Evolutionary conservation across 2,113 vertebrate genomes (phyloP).

Genomic region (Eulemur macaco): DNA sequence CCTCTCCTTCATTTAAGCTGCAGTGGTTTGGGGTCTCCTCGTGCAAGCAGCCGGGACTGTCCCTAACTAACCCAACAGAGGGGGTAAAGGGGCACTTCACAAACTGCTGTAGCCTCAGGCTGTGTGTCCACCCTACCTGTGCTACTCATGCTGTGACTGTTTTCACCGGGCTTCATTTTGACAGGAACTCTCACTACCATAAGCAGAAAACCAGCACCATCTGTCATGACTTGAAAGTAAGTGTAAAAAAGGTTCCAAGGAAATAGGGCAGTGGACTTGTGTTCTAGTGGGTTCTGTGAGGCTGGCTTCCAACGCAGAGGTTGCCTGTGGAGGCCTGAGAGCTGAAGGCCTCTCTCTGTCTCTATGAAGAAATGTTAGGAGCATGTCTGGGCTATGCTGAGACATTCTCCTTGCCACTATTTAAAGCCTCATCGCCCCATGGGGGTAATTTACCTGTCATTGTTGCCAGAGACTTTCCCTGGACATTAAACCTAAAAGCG

Average conservation of each 20-base stretch:
- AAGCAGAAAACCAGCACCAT: neutral
- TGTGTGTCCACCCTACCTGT: rapidly evolving
- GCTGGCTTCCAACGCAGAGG: neutral
- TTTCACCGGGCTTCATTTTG: neutral
- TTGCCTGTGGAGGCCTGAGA: neutral
- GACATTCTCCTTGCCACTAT: neutral
- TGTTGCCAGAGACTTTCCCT: neutral
- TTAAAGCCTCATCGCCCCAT: neutral
- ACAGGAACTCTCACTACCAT: neutral
- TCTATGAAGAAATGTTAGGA: neutral
- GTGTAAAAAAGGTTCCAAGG: neutral
- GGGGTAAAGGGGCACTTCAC: rapidly evolving
- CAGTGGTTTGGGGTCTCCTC: neutral
- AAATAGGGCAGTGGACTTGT: neutral
- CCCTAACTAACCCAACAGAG: neutral
- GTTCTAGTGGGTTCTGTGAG: neutral
- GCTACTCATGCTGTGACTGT: neutral
- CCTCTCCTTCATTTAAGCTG: rapidly evolving
- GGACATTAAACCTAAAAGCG: neutral
- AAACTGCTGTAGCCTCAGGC: rapidly evolving
- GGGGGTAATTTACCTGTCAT: no score
- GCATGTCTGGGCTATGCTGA: neutral
- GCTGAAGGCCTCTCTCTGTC: neutral
- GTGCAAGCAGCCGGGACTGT: neutral
- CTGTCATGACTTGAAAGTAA: neutral